Conservation (phyloP, 1,140 invertebrate species). For the Apis laboriosa region DNA sequence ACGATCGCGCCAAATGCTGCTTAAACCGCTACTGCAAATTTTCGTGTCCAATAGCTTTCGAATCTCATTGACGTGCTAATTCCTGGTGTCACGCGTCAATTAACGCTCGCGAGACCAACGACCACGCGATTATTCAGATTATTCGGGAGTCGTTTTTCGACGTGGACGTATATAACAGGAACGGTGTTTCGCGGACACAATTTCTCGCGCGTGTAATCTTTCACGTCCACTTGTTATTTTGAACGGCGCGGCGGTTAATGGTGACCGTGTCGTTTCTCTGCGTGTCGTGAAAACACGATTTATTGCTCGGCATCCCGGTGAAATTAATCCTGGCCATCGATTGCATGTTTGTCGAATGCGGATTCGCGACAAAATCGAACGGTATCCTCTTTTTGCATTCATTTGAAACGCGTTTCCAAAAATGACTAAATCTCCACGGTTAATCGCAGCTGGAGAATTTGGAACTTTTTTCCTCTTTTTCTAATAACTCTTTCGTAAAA, state of each 20-base stretch:
- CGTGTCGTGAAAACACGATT: conserved; percentile 28
- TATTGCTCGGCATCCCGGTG: conserved; percentile 28
- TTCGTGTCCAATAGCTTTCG: background rate
- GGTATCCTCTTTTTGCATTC: background rate
- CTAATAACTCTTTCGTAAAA: no score
- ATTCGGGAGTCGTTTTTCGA: conserved; percentile 3
- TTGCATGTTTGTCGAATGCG: conserved; percentile 16
- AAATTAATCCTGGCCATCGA: conserved; percentile 37
- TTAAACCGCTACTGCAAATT: background rate
- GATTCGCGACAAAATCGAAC: background rate
- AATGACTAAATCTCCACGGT: background rate
- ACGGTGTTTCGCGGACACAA: background rate
- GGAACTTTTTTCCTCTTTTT: no score
- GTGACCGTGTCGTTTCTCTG: background rate
- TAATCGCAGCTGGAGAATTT: background rate
- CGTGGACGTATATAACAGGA: background rate
- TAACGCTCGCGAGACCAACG: background rate
- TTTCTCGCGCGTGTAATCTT: conserved; percentile 37
- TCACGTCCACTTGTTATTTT: conserved; percentile 25
- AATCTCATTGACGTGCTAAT: background rate
- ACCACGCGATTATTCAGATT: conserved; percentile 2
- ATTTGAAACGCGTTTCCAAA: background rate
- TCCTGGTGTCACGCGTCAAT: background rate
- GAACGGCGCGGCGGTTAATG: conserved; percentile 12
- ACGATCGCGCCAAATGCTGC: background rate